A percentile compares a stretch with the other conserved stretches of the same genome.
phyloP scores from a whole-genome alignment of 2,797 vertebrate species.

The Kryptopterus vitreolus region DNA sequence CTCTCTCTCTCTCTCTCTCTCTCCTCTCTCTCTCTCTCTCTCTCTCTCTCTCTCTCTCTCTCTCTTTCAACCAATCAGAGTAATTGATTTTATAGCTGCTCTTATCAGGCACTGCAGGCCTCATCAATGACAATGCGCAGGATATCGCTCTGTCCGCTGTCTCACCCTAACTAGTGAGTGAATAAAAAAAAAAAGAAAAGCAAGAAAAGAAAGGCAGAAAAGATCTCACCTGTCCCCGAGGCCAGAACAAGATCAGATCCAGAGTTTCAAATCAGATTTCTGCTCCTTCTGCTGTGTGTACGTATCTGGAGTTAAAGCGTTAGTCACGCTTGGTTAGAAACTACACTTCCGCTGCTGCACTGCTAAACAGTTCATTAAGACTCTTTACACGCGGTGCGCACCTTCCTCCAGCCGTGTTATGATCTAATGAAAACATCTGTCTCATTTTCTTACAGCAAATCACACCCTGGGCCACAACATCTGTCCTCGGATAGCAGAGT shows the following conservation, averaged over 20 bases:
- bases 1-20: background rate
- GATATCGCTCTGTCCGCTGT: conserved; percentile 34
- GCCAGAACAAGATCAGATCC: background rate
- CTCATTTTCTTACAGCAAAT: conserved; percentile 78
- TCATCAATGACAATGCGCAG: conserved; percentile 40
- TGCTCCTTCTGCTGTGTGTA: background rate
- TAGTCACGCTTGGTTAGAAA: conserved; percentile 59
- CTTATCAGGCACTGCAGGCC: conserved; percentile 51
- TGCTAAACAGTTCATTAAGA: conserved; percentile 73
- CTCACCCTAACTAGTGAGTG: conserved; percentile 16
- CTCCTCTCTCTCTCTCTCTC: background rate
- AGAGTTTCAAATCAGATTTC: background rate
- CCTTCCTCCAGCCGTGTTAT: conserved; percentile 58
- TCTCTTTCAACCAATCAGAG: conserved; percentile 16
- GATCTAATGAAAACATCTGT: conserved; percentile 75
- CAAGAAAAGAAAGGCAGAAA: background rate
- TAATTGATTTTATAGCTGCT: conserved; percentile 47
- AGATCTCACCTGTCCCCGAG: background rate
- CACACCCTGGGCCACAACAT: conserved; percentile 65
- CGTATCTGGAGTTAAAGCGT: conserved; percentile 1
- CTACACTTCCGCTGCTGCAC: conserved; percentile 37
- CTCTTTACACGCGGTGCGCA: conserved; percentile 71
- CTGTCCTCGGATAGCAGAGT: conserved; percentile 66
- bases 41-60: background rate
- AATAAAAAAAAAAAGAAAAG: background rate